Evolutionary conservation across 2,888 invertebrate species (phyloP), one percentile per base, ranked within the genome.

Genomic region (Lacanobia oleracea): DNA sequence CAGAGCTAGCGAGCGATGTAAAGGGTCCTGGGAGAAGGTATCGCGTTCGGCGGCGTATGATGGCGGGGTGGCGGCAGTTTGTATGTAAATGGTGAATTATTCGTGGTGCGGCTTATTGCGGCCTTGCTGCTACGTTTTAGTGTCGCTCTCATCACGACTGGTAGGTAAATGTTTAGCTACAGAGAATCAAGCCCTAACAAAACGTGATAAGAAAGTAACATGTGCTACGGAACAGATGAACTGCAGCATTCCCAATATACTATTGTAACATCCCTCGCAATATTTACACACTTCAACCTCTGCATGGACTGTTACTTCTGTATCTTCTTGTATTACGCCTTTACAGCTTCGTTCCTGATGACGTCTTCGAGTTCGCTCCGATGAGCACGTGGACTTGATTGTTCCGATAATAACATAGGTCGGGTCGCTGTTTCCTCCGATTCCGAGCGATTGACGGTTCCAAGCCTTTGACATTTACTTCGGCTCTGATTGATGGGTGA

Each of bases 71-170:
- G 80, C 73, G 82, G 82, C 90, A 88, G 90, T 92, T 92, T 91
- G 89, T 88, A 92, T 92, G 91, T 90, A 89, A 92, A 93, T 92
- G 82, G 83, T 87, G 88, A 89, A 88, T 89, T 88, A 90, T 88
- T 88, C 75, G 82, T 83, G 79, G 74, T 79, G 80, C 69, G 74
- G 83, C 73, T 83, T 84, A 84, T 82, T 81, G 84, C 82, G 82
- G 81, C 82, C 82, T 84, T 84, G 82, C 67, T 61, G 76, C 70
- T 68, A 78, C 85, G 82, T 74, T 82, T 86, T 82, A 86, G 75
- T 60, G 82, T 40, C 75, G 72, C 60, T 67, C 74, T 84, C 73
- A 70, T 79, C 74, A 79, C 65, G 63, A 43, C 64, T 69, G 50
- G 53, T 21, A 57, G 50, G 53, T 21, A 57, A 69, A 69, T 45